These are phyloP conservation scores for Homarus americanus DNA, from an alignment of 1,140 invertebrate genomes.

Conservation along the genomic window DNA sequence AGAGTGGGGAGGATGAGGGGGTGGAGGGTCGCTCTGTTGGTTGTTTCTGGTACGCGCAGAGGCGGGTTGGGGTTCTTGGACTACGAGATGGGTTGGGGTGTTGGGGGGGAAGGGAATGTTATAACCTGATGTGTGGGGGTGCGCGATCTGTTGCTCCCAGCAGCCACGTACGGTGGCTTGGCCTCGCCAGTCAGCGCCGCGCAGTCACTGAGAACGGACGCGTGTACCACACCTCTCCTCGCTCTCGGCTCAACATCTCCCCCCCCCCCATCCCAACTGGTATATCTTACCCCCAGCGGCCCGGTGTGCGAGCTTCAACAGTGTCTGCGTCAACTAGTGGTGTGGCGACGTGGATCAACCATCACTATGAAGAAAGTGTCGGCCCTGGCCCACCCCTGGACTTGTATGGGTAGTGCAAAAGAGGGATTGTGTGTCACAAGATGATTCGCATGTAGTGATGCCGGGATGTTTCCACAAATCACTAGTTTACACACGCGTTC, in stretches of 20 bases:
- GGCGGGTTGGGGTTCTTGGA: neutral
- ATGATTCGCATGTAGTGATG: conserved; percentile 15
- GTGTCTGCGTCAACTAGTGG: neutral
- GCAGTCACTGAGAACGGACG: conserved; percentile 47
- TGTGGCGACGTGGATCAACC: neutral
- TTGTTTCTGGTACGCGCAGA: neutral
- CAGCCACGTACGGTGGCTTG: conserved; percentile 4
- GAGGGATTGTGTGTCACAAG: neutral
- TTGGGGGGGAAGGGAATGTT: neutral
- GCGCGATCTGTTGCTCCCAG: conserved; percentile 52
- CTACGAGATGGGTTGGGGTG: neutral
- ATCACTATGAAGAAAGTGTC: neutral
- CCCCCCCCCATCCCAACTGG: neutral
- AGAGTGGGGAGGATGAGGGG: neutral
- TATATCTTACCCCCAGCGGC: neutral
- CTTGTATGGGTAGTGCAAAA: neutral
- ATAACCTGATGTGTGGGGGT: conserved; percentile 31
- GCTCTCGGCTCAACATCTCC: conserved; percentile 18
- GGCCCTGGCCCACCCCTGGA: neutral
- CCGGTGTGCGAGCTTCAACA: neutral
- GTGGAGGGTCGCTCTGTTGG: neutral
- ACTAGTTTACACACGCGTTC: neutral
- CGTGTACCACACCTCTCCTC: conserved; percentile 26
- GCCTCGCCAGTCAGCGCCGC: conserved; percentile 41
- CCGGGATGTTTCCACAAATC: neutral